Evolutionary conservation across 1,140 invertebrate species (phyloP).

Genomic region (Drosophila ohnishii): DNA sequence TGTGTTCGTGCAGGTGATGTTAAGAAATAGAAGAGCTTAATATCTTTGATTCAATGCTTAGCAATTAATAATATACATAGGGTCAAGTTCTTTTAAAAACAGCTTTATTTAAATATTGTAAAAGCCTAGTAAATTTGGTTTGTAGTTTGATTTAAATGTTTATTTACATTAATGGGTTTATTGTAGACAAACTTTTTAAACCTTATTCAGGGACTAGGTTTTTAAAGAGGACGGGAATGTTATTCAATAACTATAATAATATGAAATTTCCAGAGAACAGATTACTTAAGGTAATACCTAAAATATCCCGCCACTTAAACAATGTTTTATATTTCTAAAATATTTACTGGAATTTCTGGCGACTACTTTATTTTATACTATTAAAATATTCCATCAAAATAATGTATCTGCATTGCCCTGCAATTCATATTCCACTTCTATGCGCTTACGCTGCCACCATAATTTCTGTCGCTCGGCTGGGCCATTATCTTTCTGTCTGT

Average conservation of each 20-base stretch:
- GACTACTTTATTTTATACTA: background rate
- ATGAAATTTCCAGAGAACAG: background rate
- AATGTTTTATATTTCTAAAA: background rate
- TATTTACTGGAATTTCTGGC: background rate
- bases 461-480: constrained; percentile 64
- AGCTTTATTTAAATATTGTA: background rate
- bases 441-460: constrained; percentile 29
- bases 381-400: background rate
- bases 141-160: background rate
- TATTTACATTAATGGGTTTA: no score
- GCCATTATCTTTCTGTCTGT: constrained; percentile 32
- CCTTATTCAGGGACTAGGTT: background rate
- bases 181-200: no score
- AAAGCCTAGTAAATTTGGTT: background rate
- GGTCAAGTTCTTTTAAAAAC: background rate
- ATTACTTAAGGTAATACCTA: no score
- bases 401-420: constrained; percentile 25
- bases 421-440: constrained; percentile 48
- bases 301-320: no score
- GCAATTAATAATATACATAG: background rate
- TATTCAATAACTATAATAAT: background rate
- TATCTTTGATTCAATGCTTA: background rate
- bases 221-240: background rate
- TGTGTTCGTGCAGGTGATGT: background rate
- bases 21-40: background rate